Percentiles rank a stretch among this genome's conserved stretches.
These are phyloP conservation scores for Drosophila cognata DNA, from an alignment of 2,888 invertebrate species.

Conservation along the genomic window DNA sequence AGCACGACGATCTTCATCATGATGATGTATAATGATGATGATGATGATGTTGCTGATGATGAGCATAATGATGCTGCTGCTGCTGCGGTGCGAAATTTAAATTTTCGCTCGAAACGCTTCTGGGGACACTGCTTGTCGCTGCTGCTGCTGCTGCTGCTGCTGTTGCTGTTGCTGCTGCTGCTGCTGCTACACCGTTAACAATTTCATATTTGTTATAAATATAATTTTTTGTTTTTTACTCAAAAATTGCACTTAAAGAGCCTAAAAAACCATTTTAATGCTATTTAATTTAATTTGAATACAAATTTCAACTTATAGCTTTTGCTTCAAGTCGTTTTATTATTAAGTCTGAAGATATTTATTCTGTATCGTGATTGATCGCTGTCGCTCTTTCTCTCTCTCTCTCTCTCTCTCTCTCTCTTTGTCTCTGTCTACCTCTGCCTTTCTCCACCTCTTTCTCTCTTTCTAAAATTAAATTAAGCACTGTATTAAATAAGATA, in stretches of 20 bases:
- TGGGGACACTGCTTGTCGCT: slow-evolving; percentile 73
- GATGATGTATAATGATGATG: slow-evolving; percentile 23
- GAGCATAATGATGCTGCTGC: slow-evolving; percentile 26
- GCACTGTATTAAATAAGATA: too few relatives aligned
- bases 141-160: slow-evolving; percentile 42
- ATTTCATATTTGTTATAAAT: neutral
- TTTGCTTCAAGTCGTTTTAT: neutral
- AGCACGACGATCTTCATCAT: slow-evolving; percentile 46
- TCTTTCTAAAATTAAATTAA: too few relatives aligned
- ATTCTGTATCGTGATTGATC: neutral
- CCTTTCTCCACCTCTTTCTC: too few relatives aligned
- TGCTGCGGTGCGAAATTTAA: slow-evolving; percentile 80
- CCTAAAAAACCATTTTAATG: neutral
- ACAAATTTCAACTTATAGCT: neutral
- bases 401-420: neutral
- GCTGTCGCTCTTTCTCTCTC: neutral
- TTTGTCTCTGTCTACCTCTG: too few relatives aligned
- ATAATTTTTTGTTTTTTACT: neutral
- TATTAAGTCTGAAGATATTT: neutral
- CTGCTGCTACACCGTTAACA: slow-evolving; percentile 14
- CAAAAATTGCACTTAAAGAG: neutral
- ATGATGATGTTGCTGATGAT: slow-evolving; percentile 11
- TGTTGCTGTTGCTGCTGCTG: slow-evolving; percentile 37
- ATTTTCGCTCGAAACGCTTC: slow-evolving; percentile 82
- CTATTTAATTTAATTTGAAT: neutral